Evolutionary conservation across 2,888 invertebrate species (phyloP).

Genomic region (Epirrita christyi): DNA sequence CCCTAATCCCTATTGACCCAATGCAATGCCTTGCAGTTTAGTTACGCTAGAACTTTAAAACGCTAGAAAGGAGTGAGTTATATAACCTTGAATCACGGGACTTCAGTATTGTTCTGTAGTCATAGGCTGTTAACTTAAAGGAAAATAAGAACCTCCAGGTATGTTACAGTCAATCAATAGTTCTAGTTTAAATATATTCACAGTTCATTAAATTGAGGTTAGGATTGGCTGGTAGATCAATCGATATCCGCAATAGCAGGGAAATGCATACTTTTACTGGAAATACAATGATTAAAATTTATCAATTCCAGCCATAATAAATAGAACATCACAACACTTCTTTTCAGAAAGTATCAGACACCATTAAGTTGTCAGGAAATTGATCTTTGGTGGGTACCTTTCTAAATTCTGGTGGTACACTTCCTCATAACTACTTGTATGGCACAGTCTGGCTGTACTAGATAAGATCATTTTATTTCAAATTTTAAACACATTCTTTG

Average conservation of each 20-base stretch:
- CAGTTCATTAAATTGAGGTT: slow-evolving; percentile 43
- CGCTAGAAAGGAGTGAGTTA: slow-evolving; percentile 75
- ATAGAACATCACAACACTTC: neutral
- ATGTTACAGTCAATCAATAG: slow-evolving; percentile 37
- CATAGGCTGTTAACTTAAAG: slow-evolving; percentile 48
- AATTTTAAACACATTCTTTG: too few species aligned
- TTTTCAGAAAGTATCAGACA: too few species aligned
- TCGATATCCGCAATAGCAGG: slow-evolving; percentile 26
- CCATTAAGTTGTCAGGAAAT: neutral
- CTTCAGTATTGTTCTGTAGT: slow-evolving; percentile 73
- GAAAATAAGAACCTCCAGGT: slow-evolving; percentile 49
- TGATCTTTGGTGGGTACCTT: neutral
- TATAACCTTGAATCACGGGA: slow-evolving; percentile 85
- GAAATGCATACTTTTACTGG: neutral
- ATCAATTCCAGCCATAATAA: neutral
- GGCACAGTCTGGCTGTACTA: too few species aligned
- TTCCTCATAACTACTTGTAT: neutral
- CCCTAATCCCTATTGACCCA: slow-evolving; percentile 31
- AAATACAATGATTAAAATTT: neutral
- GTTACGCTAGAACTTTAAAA: slow-evolving; percentile 56
- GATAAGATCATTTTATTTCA: too few species aligned
- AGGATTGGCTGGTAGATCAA: slow-evolving; percentile 29
- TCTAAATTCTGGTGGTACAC: neutral
- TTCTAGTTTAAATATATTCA: slow-evolving; percentile 2
- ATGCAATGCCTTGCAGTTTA: slow-evolving; percentile 40